These are phyloP conservation scores for Tinamus major DNA, from an alignment of 2,797 vertebrate species.

Conservation along the genomic window DNA sequence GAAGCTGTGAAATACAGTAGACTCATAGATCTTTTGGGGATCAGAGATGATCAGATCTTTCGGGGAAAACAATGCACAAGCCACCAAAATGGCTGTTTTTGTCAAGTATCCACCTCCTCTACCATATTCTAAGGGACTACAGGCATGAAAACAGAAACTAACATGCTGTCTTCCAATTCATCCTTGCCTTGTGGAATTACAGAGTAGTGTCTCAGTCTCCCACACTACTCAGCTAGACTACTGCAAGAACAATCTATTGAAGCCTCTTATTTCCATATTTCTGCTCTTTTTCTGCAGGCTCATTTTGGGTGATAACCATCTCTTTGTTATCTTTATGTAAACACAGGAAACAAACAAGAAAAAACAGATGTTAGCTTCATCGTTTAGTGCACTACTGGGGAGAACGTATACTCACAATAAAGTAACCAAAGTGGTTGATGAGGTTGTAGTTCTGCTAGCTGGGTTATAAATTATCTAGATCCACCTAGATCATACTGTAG, in stretches of 20 bases:
- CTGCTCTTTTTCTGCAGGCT: neutral
- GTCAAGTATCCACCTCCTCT: neutral
- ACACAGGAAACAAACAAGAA: neutral
- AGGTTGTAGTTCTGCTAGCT: neutral
- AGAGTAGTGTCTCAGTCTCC: neutral
- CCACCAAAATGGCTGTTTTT: neutral
- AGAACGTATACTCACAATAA: neutral
- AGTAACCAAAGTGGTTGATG: neutral
- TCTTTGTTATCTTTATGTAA: constrained; percentile 6
- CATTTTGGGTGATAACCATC: constrained; percentile 15
- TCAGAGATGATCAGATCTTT: neutral
- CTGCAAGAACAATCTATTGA: neutral
- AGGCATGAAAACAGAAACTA: neutral
- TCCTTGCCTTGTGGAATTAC: neutral
- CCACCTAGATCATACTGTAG: neutral
- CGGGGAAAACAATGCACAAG: neutral
- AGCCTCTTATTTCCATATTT: rapidly evolving
- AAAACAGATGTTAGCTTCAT: neutral
- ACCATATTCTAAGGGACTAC: neutral
- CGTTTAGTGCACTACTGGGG: neutral
- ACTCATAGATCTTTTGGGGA: neutral
- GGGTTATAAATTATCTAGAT: constrained; percentile 2
- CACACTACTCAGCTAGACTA: neutral
- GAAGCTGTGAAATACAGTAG: neutral
- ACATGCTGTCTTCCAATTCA: neutral